Conservation (phyloP, 2,888 invertebrate species). For the Standfussiana lucernea region DNA sequence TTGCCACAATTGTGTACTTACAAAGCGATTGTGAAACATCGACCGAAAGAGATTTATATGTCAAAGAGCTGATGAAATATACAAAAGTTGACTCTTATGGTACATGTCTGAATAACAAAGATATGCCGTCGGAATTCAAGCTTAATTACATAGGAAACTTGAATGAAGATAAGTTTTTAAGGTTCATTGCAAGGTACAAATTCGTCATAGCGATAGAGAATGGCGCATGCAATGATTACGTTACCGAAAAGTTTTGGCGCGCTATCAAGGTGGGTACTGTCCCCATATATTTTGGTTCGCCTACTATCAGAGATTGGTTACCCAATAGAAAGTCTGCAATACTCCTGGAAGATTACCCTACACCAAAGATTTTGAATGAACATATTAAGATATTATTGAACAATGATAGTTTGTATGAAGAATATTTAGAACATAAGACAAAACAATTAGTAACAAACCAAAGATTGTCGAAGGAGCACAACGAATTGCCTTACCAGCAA, state of each 20-base stretch:
- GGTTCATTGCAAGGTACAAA: conserved; percentile 93
- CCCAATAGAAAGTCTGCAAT: conserved; percentile 94
- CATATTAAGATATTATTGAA: conserved; percentile 90
- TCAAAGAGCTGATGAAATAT: conserved; percentile 93
- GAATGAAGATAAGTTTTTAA: conserved; percentile 91
- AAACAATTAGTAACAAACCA: conserved; percentile 87
- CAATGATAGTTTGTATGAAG: conserved; percentile 92
- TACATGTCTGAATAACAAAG: conserved; percentile 93
- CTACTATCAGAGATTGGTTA: conserved; percentile 94
- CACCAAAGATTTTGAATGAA: conserved; percentile 91
- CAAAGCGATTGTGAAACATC: conserved; percentile 96
- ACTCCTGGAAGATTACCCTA: conserved; percentile 92
- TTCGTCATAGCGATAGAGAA: conserved; percentile 96
- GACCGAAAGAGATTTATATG: conserved; percentile 94
- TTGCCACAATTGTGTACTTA: conserved; percentile 93
- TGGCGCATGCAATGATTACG: conserved; percentile 95
- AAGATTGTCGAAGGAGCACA: conserved; percentile 86
- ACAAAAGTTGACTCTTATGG: conserved; percentile 95
- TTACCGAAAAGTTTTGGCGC: conserved; percentile 97
- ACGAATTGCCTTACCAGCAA: conserved; percentile 82
- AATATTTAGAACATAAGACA: conserved; percentile 93
- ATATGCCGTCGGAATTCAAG: conserved; percentile 92
- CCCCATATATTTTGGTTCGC: conserved; percentile 95
- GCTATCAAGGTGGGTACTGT: conserved; percentile 94
- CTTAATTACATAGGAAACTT: conserved; percentile 91